Evolutionary conservation across 1,140 invertebrate species (phyloP).

Genomic region (Arion vulgaris): DNA sequence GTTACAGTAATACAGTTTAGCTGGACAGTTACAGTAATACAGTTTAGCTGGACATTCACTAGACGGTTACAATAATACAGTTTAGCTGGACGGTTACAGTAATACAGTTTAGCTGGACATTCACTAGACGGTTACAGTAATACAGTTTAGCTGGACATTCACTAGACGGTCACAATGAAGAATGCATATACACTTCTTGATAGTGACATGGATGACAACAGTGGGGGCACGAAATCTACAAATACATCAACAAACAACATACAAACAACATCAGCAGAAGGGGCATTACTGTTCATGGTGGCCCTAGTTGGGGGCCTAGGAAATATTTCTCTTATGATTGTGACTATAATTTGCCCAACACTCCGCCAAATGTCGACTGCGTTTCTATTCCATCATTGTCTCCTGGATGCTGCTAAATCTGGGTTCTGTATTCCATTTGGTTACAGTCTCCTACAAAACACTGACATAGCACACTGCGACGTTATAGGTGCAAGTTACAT

Average conservation of each 20-base stretch:
- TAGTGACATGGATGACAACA: background rate
- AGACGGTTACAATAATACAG: too few relatives aligned
- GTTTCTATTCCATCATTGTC: slow-evolving; percentile 64
- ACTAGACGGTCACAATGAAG: slow-evolving; percentile 20
- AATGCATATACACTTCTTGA: background rate
- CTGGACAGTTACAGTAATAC: too few relatives aligned
- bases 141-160: background rate
- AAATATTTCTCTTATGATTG: slow-evolving; percentile 84
- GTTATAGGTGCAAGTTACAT: slow-evolving; percentile 91
- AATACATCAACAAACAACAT: slow-evolving; percentile 14
- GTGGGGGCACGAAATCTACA: background rate
- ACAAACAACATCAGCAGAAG: slow-evolving; percentile 74
- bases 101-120: too few relatives aligned
- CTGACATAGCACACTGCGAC: slow-evolving; percentile 88
- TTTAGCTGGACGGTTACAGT: too few relatives aligned
- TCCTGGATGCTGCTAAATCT: slow-evolving; percentile 62
- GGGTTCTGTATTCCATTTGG: slow-evolving; percentile 58
- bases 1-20: too few relatives aligned
- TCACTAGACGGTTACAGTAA: too few relatives aligned
- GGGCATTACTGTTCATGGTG: slow-evolving; percentile 83
- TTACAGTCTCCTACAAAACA: slow-evolving; percentile 86
- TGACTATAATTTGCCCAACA: slow-evolving; percentile 73
- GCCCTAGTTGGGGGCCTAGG: slow-evolving; percentile 86
- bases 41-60: too few relatives aligned
- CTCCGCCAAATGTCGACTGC: slow-evolving; percentile 59